Conservation (phyloP, 2,888 invertebrate species). For the Dryobotodes eremita region DNA sequence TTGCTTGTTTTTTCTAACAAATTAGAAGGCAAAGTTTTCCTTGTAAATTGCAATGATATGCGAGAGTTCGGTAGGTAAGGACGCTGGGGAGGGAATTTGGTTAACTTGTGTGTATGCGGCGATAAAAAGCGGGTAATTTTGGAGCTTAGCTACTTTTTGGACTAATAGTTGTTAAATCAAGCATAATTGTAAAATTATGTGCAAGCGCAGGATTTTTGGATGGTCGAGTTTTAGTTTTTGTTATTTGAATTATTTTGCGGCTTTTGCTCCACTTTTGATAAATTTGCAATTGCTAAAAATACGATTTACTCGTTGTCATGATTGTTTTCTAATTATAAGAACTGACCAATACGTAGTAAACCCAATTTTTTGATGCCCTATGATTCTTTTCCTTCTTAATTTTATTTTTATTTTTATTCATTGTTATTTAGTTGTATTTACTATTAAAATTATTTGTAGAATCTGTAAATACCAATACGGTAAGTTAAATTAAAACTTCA, state of each 20-base stretch:
- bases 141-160: conserved; percentile 17
- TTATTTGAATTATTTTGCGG: neutral
- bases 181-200: conserved; percentile 18
- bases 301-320: neutral
- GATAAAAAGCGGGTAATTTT: conserved; percentile 19
- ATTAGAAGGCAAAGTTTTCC: conserved; percentile 74
- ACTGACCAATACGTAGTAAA: neutral
- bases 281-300: too few species aligned
- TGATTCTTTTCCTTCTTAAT: too few species aligned
- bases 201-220: neutral
- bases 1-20: conserved; percentile 71
- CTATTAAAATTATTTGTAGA: too few species aligned
- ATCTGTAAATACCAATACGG: too few species aligned
- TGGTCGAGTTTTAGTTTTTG: neutral
- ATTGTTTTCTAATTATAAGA: too few species aligned
- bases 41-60: conserved; percentile 79
- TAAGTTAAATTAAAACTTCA: neutral
- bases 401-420: too few species aligned
- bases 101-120: conserved; percentile 30
- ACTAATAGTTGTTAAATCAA: conserved; percentile 21
- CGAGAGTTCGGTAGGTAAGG: conserved; percentile 32
- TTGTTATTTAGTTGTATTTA: too few species aligned
- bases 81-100: conserved; percentile 29
- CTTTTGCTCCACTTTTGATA: too few species aligned
- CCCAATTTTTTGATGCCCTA: too few species aligned